Percentiles rank a stretch among this genome's conserved stretches.
These are phyloP conservation scores for Acanthosepion esculentum DNA, from an alignment of 2,888 invertebrate species.

Conservation along the genomic window DNA sequence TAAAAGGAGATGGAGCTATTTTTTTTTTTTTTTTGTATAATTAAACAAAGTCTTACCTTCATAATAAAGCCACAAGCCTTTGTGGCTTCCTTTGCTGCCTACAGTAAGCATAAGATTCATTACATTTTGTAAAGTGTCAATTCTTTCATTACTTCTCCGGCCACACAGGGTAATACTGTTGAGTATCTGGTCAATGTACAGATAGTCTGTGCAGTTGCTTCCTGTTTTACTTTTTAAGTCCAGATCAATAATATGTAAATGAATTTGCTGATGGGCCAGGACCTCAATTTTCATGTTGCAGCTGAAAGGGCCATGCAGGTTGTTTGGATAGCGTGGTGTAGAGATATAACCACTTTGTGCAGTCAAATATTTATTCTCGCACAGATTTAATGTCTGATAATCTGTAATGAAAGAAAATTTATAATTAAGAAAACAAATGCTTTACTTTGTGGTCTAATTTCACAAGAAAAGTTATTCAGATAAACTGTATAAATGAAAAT, in stretches of 20 bases:
- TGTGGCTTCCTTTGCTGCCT: slow-evolving; percentile 56
- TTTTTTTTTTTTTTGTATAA: no score
- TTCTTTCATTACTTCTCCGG: slow-evolving; percentile 61
- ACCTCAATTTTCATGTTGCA: slow-evolving; percentile 63
- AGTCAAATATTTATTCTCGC: slow-evolving; percentile 56
- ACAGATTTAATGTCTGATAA: slow-evolving; percentile 56
- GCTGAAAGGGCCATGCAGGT: slow-evolving; percentile 49
- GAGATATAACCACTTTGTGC: slow-evolving; percentile 67
- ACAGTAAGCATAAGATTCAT: slow-evolving; percentile 63
- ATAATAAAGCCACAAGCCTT: slow-evolving; percentile 72
- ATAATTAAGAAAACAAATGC: not conserved
- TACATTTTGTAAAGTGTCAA: slow-evolving; percentile 58
- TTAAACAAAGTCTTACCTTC: slow-evolving; percentile 63
- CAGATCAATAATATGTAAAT: slow-evolving; percentile 68
- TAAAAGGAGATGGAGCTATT: no score
- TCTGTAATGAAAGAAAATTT: not conserved
- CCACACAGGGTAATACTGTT: slow-evolving; percentile 69
- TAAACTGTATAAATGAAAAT: no score
- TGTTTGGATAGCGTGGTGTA: slow-evolving; percentile 69
- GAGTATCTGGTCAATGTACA: slow-evolving; percentile 64
- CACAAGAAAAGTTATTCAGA: no score
- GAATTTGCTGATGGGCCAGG: slow-evolving; percentile 62
- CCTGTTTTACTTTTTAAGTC: slow-evolving; percentile 61
- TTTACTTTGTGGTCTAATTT: no score
- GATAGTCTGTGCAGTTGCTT: slow-evolving; percentile 65